phyloP scores from a whole-genome alignment of 2,888 invertebrate species.

The Leptopterna dolabrata region DNA sequence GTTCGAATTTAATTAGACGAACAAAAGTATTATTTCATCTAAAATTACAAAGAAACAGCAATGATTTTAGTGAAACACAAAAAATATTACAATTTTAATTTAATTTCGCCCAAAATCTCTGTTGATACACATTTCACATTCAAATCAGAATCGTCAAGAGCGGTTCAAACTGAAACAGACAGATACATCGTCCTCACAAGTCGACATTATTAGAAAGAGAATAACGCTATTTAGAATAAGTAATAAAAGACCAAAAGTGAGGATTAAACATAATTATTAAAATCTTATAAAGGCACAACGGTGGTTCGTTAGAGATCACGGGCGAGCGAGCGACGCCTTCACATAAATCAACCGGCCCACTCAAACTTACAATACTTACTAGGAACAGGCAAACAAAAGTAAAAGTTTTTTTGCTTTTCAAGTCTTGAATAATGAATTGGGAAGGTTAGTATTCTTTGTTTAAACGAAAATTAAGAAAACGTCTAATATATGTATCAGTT shows the following conservation, averaged over 20 bases:
- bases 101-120: too few relatives aligned
- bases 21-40: too few relatives aligned
- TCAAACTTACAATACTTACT: conserved; percentile 43
- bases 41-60: too few relatives aligned
- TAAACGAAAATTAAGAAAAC: not conserved
- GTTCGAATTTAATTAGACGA: too few relatives aligned
- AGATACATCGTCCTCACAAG: too few relatives aligned
- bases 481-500: not conserved
- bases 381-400: conserved; percentile 30
- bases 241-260: not conserved
- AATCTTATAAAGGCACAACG: conserved; percentile 52
- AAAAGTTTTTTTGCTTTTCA: not conserved
- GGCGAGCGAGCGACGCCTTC: not conserved
- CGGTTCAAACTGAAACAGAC: too few relatives aligned
- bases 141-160: too few relatives aligned
- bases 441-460: not conserved
- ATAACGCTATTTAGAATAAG: not conserved
- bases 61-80: too few relatives aligned
- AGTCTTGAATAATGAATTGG: conserved; percentile 3
- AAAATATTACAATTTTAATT: too few relatives aligned
- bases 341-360: not conserved
- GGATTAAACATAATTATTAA: not conserved
- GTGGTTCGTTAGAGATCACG: conserved; percentile 54
- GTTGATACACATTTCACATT: too few relatives aligned
- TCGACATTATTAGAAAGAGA: not conserved